Conservation (phyloP, 2,113 vertebrate genomes). For the Chitala chitala region DNA sequence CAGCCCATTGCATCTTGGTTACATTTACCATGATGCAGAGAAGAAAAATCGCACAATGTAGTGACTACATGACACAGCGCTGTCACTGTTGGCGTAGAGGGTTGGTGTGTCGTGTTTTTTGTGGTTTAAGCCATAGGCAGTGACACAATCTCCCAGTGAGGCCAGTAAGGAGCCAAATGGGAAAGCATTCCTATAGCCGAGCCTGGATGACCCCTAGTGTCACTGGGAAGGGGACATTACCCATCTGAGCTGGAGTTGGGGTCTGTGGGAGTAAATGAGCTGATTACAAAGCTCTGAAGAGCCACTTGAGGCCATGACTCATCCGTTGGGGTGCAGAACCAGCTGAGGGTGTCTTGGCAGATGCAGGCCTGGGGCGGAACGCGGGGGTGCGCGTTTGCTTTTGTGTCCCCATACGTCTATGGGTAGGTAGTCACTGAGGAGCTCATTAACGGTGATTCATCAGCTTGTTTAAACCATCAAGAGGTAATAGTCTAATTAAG, state of each 20-base stretch:
- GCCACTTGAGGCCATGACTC: slow-evolving; percentile 30
- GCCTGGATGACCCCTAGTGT: neutral
- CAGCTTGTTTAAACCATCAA: slow-evolving; percentile 4
- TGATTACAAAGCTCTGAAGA: slow-evolving; percentile 24
- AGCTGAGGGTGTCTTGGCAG: neutral
- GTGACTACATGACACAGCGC: no score
- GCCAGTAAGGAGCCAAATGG: neutral
- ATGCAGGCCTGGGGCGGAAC: slow-evolving; percentile 33
- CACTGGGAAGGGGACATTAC: neutral
- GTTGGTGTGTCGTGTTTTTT: neutral
- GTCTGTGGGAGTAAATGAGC: slow-evolving; percentile 13
- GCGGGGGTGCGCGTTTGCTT: slow-evolving; percentile 51
- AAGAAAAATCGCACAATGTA: no score
- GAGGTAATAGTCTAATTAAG: neutral
- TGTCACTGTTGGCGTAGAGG: neutral
- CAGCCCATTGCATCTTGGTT: no score
- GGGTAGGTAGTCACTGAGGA: slow-evolving; percentile 44
- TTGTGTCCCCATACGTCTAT: slow-evolving; percentile 43
- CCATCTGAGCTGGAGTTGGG: slow-evolving; percentile 18
- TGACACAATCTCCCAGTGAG: neutral
- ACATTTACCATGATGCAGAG: no score
- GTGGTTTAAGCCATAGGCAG: neutral
- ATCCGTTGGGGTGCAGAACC: slow-evolving; percentile 24
- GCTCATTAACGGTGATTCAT: slow-evolving; percentile 44
- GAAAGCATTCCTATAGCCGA: neutral